These are phyloP conservation scores for Globia sparganii DNA, from an alignment of 2,888 invertebrate genomes.

Conservation along the genomic window DNA sequence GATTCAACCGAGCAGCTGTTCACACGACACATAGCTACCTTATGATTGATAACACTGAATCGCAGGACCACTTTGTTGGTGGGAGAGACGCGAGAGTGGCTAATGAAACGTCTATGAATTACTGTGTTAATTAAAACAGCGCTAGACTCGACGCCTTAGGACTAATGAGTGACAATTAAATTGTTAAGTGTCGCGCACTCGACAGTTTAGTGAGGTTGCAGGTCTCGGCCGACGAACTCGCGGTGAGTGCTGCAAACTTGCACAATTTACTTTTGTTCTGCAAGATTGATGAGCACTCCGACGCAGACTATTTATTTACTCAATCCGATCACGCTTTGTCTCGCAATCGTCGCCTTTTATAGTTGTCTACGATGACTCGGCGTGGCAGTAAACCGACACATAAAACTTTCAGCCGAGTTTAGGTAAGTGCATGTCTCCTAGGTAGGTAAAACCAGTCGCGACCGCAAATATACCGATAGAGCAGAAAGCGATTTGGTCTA, in stretches of 20 bases:
- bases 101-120: slow-evolving; percentile 85
- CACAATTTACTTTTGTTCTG: slow-evolving; percentile 85
- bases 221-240: slow-evolving; percentile 86
- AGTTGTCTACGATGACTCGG: slow-evolving; percentile 80
- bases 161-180: slow-evolving; percentile 89
- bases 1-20: slow-evolving; percentile 84
- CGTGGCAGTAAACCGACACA: slow-evolving; percentile 80
- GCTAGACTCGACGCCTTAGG: slow-evolving; percentile 82
- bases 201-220: slow-evolving; percentile 87
- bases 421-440: slow-evolving; percentile 61
- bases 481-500: slow-evolving; percentile 73
- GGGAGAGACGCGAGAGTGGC: slow-evolving; percentile 70
- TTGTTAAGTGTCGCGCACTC: slow-evolving; percentile 86
- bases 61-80: slow-evolving; percentile 66
- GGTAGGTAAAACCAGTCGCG: slow-evolving; percentile 52
- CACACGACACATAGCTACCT: slow-evolving; percentile 71
- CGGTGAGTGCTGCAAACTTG: slow-evolving; percentile 78
- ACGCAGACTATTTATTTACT: slow-evolving; percentile 87
- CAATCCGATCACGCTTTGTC: slow-evolving; percentile 88
- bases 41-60: slow-evolving; percentile 82
- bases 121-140: slow-evolving; percentile 83
- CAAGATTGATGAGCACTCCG: slow-evolving; percentile 87
- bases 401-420: slow-evolving; percentile 79
- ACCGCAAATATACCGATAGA: slow-evolving; percentile 73
- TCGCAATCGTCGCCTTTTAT: slow-evolving; percentile 86